These are phyloP conservation scores for Drosophila pallidifrons DNA, from an alignment of 1,140 invertebrate genomes.

Conservation along the genomic window DNA sequence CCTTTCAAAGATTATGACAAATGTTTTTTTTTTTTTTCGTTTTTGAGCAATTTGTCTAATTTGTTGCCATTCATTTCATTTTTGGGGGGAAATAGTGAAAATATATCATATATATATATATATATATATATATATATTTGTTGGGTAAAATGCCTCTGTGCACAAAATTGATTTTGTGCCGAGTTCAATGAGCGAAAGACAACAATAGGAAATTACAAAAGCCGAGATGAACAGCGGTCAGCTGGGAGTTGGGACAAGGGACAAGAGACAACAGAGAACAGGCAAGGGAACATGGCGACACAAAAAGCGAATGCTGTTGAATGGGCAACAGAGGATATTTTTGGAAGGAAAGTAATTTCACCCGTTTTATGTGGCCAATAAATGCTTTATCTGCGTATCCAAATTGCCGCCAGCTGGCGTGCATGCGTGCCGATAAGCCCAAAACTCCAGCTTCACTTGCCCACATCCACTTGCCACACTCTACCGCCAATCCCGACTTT, in stretches of 20 bases:
- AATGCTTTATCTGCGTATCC: constrained; percentile 80
- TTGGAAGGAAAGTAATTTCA: constrained; percentile 67
- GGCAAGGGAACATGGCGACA: not conserved
- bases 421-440: constrained; percentile 78
- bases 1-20: constrained; percentile 64
- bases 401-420: constrained; percentile 77
- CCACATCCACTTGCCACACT: not conserved
- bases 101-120: not conserved
- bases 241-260: not conserved
- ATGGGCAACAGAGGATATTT: not conserved
- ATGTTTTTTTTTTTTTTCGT: constrained; percentile 15
- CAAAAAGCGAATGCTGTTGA: constrained; percentile 1
- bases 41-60: constrained; percentile 69
- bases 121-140: too few relatives aligned
- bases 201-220: constrained; percentile 60
- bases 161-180: constrained; percentile 61
- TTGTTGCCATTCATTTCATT: constrained; percentile 41
- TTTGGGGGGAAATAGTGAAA: constrained; percentile 20
- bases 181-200: constrained; percentile 39
- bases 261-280: not conserved
- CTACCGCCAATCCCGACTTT: not conserved
- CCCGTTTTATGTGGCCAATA: constrained; percentile 81
- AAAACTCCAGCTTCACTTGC: constrained; percentile 6
- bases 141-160: constrained; percentile 14
- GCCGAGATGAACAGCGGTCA: constrained; percentile 46